Base-by-base conservation (phyloP, 2,113 vertebrate species). In the Hepsetus odoe region DNA sequence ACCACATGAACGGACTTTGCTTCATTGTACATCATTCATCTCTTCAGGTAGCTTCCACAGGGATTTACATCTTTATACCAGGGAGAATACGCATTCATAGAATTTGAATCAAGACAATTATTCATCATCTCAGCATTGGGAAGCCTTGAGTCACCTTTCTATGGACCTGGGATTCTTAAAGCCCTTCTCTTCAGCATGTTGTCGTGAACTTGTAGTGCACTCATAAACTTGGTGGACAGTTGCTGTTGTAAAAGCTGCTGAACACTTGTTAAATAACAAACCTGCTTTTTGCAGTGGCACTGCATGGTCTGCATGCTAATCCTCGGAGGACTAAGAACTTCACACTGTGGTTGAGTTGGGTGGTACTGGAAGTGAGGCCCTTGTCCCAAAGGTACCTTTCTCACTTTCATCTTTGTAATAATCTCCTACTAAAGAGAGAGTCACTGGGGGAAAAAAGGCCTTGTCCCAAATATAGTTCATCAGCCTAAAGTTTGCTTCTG, bases 41-140 rank as follows among this genome's bases (percentile, higher is more conserved):
- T 71, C 30, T 72, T 11, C 58, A 82, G 76, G 71, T 74, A 79
- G 18, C 7, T 16, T 14, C 66, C 20, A 24, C 59, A 38, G 77
- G 51, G 81, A 83, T 76, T 53, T 76, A 71, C 51, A 66, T 78
- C 66, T 71, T 51, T 71, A 49, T 42, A 66, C 55, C 53, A 69
- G 10, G 12, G 44, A 62, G 33, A 32, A 76, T 72, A 16, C n/a
- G 59, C 61, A 55, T 76, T 55, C 38, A 55, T 30, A 55, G 33
- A 22, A 5, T 67, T 44, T 9, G 11, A 49, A 66, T 28, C 26
- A 44, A 30, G 22, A n/a, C 35, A 53, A 56, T 56, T 42, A 49
- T 44, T 53, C 18, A 14, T 42, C 35, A 22, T 56, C 49, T 42
- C 28, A 22, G 49, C 49, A 14, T 24, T 30, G 61, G 18, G 8